Percentiles rank a stretch among this genome's conserved stretches.
phyloP scores from a whole-genome alignment of 2,113 vertebrate genomes.

The Tiliqua scincoides region DNA sequence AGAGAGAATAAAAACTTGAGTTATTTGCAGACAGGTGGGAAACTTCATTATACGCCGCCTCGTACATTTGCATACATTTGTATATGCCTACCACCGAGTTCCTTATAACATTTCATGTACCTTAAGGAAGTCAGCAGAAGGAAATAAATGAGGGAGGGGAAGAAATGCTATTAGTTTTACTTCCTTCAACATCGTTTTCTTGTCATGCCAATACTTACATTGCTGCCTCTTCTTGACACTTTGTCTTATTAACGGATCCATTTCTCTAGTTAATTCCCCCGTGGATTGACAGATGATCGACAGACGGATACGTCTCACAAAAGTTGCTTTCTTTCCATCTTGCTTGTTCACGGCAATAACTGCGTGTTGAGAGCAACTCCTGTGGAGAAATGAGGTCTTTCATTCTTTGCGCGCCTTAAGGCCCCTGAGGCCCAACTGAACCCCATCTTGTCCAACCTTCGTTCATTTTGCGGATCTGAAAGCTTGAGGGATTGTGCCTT shows the following conservation, averaged over 20 bases:
- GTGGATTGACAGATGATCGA: slow-evolving; percentile 58
- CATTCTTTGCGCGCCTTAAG: not conserved
- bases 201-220: slow-evolving; percentile 44
- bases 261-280: slow-evolving; percentile 59
- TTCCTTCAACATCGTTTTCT: slow-evolving; percentile 37
- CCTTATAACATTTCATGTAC: slow-evolving; percentile 34
- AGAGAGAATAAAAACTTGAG: not conserved
- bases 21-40: not conserved
- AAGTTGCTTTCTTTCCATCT: slow-evolving; percentile 30
- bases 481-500: not conserved
- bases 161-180: slow-evolving; percentile 33
- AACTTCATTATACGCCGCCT: slow-evolving; percentile 22
- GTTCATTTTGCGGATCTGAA: not conserved
- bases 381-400: slow-evolving; percentile 29
- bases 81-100: slow-evolving; percentile 6
- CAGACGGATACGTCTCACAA: slow-evolving; percentile 51
- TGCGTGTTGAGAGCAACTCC: slow-evolving; percentile 45
- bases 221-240: slow-evolving; percentile 52
- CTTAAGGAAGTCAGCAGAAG: slow-evolving; percentile 39
- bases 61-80: slow-evolving; percentile 34
- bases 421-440: not conserved
- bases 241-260: slow-evolving; percentile 63
- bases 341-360: slow-evolving; percentile 32
- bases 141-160: slow-evolving; percentile 13
- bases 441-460: not conserved